Evolutionary conservation across 2,888 invertebrate species (phyloP), one percentile per base, ranked within the genome.

Genomic region (Sepiola atlantica): DNA sequence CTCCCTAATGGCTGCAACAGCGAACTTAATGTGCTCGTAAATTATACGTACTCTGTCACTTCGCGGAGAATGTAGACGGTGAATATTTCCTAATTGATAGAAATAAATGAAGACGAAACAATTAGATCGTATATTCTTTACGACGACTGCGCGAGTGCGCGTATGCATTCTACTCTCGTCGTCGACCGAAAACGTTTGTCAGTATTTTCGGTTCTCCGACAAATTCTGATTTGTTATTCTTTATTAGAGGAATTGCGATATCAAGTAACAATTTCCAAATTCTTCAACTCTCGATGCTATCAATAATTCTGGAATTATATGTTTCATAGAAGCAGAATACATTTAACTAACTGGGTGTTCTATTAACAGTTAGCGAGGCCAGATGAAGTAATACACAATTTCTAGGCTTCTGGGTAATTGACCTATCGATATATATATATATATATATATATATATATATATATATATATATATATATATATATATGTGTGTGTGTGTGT

Each of bases 51-150:
- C n/a, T 77, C 77, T 77, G n/a, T 4, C 77, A 32, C n/a, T n/a
- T 77, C 16, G 14, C 77, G 14, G 77, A 14, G 45, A 77, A 77
- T 32, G n/a, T n/a, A n/a, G 77, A 77, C 77, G n/a, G n/a, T 32
- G n/a, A 77, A 77, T 77, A 77, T 77, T 77, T 77, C 77, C 77
- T 77, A 77, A 77, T 77, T 77, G 77, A 77, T 77, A 10, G n/a
- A 77, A 77, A n/a, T n/a, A 77, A 77, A 45, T 8, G 45, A 45
- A 45, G 16, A 77, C n/a, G 2, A 77, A 77, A 77, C n/a, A 77
- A 77, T 32, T 77, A 77, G n/a, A 77, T 77, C 77, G 14, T 14
- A 77, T 77, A 77, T 77, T 77, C n/a, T 77, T 77, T 77, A 28
- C 18, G 77, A 61, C n/a, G 32, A 77, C 45, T 45, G 45, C 0